Conservation (phyloP, 2,888 invertebrate genomes). For the Byasa hedistus region DNA sequence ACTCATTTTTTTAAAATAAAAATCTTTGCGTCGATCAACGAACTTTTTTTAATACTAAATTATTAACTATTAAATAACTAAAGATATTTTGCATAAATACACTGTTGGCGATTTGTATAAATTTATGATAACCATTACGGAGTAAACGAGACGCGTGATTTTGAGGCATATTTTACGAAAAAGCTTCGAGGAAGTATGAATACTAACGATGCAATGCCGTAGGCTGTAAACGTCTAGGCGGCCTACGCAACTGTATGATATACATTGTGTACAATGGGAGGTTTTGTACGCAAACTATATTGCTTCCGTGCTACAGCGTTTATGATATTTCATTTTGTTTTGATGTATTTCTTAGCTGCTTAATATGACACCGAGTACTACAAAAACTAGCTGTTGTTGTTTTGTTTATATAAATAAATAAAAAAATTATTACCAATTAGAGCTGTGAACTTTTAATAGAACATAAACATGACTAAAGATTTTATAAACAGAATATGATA, state of each 20-base stretch:
- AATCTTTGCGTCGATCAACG: too few species aligned
- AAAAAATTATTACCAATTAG: too few species aligned
- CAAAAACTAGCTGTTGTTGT: not conserved
- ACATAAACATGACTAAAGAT: too few species aligned
- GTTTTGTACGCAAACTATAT: constrained; percentile 21
- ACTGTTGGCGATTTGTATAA: constrained; percentile 13
- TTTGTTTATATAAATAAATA: too few species aligned
- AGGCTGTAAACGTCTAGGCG: constrained; percentile 29
- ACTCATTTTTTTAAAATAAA: not conserved
- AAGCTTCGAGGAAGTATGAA: constrained; percentile 30
- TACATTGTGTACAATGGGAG: constrained; percentile 24
- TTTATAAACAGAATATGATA: too few species aligned
- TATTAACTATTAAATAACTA: not conserved
- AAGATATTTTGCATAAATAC: not conserved
- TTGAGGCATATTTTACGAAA: constrained; percentile 30
- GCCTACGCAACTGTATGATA: constrained; percentile 25
- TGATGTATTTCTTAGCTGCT: not conserved
- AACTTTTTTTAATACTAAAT: not conserved
- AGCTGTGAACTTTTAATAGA: too few species aligned
- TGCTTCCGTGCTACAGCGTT: constrained; percentile 19
- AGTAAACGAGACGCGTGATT: constrained; percentile 27
- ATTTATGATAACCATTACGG: constrained; percentile 23
- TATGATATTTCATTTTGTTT: constrained; percentile 21
- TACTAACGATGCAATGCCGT: constrained; percentile 30
- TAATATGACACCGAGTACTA: not conserved